phyloP scores from a whole-genome alignment of 1,140 invertebrate species.

The Diabrotica virgifera region DNA sequence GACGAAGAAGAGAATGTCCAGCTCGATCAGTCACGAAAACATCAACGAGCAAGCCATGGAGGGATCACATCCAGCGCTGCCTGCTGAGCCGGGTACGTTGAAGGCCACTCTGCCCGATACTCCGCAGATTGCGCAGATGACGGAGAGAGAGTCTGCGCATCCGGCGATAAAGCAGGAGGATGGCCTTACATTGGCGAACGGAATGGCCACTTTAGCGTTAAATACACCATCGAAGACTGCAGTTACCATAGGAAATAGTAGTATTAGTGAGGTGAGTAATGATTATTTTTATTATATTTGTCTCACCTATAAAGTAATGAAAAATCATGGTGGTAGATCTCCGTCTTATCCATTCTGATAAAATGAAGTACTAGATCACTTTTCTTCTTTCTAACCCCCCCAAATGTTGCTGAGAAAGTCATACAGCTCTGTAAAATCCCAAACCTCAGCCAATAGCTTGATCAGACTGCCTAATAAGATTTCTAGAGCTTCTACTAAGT shows the following conservation, averaged over 20 bases:
- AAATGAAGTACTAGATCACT: too few relatives aligned
- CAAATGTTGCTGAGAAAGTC: too few relatives aligned
- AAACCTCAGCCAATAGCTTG: too few relatives aligned
- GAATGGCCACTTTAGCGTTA: slow-evolving; percentile 40
- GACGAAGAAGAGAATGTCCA: slow-evolving; percentile 30
- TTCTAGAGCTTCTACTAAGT: too few relatives aligned
- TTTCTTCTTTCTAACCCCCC: too few relatives aligned
- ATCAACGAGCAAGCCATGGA: slow-evolving; percentile 72
- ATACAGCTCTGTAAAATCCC: too few relatives aligned
- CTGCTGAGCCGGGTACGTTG: slow-evolving; percentile 85
- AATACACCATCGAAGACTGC: slow-evolving; percentile 39
- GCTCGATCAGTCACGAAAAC: slow-evolving; percentile 45
- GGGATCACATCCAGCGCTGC: slow-evolving; percentile 78
- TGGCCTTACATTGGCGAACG: slow-evolving; percentile 40
- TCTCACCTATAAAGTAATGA: too few relatives aligned
- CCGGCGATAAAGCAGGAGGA: slow-evolving; percentile 51
- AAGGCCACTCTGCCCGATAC: slow-evolving; percentile 80
- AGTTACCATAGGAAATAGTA: slow-evolving; percentile 22
- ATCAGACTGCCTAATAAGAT: too few relatives aligned
- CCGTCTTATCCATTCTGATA: too few relatives aligned
- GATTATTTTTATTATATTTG: neutral
- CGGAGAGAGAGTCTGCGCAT: slow-evolving; percentile 88
- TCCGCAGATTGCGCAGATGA: slow-evolving; percentile 87
- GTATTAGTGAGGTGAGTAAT: slow-evolving; percentile 1
- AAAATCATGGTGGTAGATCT: too few relatives aligned